These are phyloP conservation scores for Anguilla japonica DNA, from an alignment of 2,113 vertebrate species.

Conservation along the genomic window DNA sequence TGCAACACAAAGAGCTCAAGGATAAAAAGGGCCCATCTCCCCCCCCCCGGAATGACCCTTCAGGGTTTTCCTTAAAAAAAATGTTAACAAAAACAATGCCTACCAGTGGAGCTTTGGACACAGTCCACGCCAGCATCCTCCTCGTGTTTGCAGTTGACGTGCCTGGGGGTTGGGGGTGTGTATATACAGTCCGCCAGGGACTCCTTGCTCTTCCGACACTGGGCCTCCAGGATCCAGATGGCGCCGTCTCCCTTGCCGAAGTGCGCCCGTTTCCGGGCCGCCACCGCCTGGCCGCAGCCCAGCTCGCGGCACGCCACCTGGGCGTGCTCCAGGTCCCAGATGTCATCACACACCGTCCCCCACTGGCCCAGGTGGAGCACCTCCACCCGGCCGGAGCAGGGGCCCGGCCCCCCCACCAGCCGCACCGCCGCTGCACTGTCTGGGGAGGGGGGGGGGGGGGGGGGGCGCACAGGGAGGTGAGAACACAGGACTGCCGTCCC, in stretches of 20 bases:
- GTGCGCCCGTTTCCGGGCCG: neutral
- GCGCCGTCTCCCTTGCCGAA: neutral
- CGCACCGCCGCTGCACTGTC: neutral
- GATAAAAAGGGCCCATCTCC: too few relatives aligned
- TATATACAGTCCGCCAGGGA: neutral
- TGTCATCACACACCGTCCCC: neutral
- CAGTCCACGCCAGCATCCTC: neutral
- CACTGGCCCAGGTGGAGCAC: neutral
- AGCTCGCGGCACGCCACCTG: neutral
- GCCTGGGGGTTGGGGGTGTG: neutral
- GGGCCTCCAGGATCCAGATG: neutral
- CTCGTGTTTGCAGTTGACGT: neutral
- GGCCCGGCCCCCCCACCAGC: neutral
- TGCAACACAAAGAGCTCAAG: neutral
- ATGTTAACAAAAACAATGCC: too few relatives aligned
- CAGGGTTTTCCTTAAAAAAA: too few relatives aligned
- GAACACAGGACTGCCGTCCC: neutral
- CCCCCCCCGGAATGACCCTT: too few relatives aligned
- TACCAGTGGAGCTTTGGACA: neutral
- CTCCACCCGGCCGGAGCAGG: conserved; percentile 1
- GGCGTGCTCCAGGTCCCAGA: neutral
- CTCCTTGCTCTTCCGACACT: neutral
- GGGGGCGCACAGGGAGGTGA: neutral
- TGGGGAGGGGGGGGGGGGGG: neutral
- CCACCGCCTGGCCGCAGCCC: neutral